Evolutionary conservation across 2,113 vertebrate genomes (phyloP).

Genomic region (Cariama cristata): DNA sequence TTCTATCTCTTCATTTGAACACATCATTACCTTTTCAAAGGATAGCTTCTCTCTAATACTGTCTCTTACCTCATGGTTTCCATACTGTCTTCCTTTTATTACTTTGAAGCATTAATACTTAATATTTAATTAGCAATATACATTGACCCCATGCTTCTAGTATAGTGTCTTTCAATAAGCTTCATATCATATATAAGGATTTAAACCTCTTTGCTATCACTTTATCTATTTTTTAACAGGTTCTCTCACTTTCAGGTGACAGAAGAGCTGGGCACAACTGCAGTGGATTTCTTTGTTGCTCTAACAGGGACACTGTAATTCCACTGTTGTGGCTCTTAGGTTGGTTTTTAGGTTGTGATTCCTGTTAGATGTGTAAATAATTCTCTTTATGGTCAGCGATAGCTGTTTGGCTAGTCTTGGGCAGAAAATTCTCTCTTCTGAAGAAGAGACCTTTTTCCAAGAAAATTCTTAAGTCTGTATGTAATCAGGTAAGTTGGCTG

Average conservation of each 20-base stretch:
- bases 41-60: not conserved
- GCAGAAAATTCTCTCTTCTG: not conserved
- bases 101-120: not conserved
- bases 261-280: not conserved
- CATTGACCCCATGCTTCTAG: not conserved
- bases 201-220: not conserved
- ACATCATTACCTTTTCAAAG: not conserved
- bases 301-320: not conserved
- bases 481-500: not conserved
- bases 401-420: not conserved
- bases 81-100: not conserved
- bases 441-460: not conserved
- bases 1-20: not conserved
- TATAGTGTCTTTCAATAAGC: not conserved
- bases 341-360: not conserved
- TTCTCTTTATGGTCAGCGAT: not conserved
- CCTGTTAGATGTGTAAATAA: not conserved
- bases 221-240: not conserved
- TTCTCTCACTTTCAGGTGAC: not conserved
- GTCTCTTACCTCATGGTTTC: not conserved
- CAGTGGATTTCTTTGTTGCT: not conserved
- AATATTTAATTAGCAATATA: not conserved
- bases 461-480: not conserved
- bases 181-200: not conserved
- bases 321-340: not conserved